Conservation (phyloP, 2,888 invertebrate species). For the Thelaira solivaga region DNA sequence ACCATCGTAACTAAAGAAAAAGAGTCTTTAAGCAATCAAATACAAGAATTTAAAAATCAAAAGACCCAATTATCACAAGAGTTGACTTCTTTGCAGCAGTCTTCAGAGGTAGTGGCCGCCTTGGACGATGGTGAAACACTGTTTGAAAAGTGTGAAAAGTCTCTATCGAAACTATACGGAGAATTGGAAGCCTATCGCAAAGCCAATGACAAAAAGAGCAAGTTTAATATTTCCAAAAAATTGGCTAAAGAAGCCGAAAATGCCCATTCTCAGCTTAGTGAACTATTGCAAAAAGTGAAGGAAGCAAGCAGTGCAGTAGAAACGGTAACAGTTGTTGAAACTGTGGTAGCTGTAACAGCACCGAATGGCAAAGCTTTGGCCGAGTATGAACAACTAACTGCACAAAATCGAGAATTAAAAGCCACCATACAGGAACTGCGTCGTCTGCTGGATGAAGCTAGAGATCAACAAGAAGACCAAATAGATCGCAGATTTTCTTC, state of each 20-base stretch:
- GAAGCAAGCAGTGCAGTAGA: slow-evolving; percentile 72
- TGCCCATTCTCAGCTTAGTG: slow-evolving; percentile 71
- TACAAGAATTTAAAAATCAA: slow-evolving; percentile 67
- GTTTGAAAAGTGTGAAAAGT: slow-evolving; percentile 73
- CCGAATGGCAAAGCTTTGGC: slow-evolving; percentile 74
- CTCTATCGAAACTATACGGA: slow-evolving; percentile 71
- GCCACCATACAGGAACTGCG: slow-evolving; percentile 67
- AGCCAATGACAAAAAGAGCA: slow-evolving; percentile 74
- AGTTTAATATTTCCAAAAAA: slow-evolving; percentile 74
- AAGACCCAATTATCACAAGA: slow-evolving; percentile 71
- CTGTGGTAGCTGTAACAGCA: slow-evolving; percentile 72
- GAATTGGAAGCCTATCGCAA: slow-evolving; percentile 76
- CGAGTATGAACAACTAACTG: slow-evolving; percentile 72
- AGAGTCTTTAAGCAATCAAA: slow-evolving; percentile 68
- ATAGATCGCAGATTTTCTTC: slow-evolving; percentile 56
- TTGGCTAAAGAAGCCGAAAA: slow-evolving; percentile 76
- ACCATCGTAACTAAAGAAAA: slow-evolving; percentile 77
- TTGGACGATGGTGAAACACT: slow-evolving; percentile 69
- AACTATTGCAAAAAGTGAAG: slow-evolving; percentile 73
- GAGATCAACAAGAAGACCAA: slow-evolving; percentile 74
- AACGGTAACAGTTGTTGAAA: slow-evolving; percentile 71
- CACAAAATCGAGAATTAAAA: slow-evolving; percentile 72
- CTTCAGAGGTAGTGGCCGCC: slow-evolving; percentile 71
- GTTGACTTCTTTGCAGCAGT: slow-evolving; percentile 71
- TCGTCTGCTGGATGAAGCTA: slow-evolving; percentile 66